These are phyloP conservation scores for Drosophila picticornis DNA, from an alignment of 2,888 invertebrate species.

Conservation along the genomic window DNA sequence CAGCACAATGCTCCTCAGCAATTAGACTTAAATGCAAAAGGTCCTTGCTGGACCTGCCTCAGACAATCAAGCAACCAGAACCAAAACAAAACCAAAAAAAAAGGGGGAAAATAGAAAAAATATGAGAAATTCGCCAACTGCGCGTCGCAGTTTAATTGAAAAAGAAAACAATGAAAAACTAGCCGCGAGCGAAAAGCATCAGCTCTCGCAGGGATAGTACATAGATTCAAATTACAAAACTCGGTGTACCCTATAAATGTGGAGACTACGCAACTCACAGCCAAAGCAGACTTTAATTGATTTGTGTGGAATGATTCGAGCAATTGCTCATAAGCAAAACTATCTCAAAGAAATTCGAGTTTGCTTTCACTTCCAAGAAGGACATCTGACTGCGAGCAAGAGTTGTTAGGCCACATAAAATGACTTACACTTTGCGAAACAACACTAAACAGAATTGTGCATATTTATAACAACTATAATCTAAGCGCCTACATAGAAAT, in stretches of 20 bases:
- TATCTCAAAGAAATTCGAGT: neutral
- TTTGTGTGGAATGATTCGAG: neutral
- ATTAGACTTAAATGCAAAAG: slow-evolving; percentile 73
- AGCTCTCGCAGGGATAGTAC: neutral
- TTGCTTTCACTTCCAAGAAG: neutral
- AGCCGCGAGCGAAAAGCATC: slow-evolving; percentile 60
- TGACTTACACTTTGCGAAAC: neutral
- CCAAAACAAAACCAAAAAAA: slow-evolving; percentile 35
- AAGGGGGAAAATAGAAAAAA: slow-evolving; percentile 24
- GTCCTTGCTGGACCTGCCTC: slow-evolving; percentile 43
- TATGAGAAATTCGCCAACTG: slow-evolving; percentile 73
- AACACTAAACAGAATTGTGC: neutral
- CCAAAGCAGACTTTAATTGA: neutral
- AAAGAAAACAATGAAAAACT: slow-evolving; percentile 71
- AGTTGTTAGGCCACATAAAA: neutral
- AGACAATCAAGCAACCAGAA: slow-evolving; percentile 54
- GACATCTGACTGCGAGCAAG: neutral
- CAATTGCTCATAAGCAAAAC: neutral
- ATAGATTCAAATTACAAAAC: slow-evolving; percentile 5
- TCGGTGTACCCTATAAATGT: neutral
- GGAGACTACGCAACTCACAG: neutral
- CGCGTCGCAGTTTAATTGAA: slow-evolving; percentile 68
- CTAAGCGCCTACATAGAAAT: neutral
- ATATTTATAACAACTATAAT: neutral
- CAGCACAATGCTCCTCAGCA: slow-evolving; percentile 63